Conservation (phyloP, 1,140 invertebrate genomes). For the Drosophila bipectinata region DNA sequence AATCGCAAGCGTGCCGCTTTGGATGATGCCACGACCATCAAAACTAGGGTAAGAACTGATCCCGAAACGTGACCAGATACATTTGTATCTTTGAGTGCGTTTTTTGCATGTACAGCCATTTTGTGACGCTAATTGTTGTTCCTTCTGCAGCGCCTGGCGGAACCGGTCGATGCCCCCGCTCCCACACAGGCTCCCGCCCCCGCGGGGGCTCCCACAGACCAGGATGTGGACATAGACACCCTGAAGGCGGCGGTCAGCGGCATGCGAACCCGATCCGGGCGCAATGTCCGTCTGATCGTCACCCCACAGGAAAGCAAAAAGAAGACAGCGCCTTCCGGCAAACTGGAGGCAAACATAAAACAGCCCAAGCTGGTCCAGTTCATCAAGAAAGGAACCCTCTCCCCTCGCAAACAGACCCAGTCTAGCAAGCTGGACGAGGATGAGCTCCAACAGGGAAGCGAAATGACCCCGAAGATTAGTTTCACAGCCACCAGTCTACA, state of each 20-base stretch:
- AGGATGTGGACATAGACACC: slow-evolving; percentile 68
- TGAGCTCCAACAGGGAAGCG: slow-evolving; percentile 33
- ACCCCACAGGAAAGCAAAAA: slow-evolving; percentile 41
- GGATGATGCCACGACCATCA: slow-evolving; percentile 87
- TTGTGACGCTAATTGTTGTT: slow-evolving; percentile 11
- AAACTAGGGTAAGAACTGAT: slow-evolving; percentile 85
- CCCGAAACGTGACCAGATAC: slow-evolving; percentile 46
- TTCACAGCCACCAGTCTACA: slow-evolving; percentile 46
- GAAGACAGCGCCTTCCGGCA: slow-evolving; percentile 39
- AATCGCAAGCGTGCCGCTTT: slow-evolving; percentile 88
- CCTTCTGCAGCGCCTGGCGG: slow-evolving; percentile 59
- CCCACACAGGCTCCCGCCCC: slow-evolving; percentile 16
- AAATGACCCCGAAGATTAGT: slow-evolving; percentile 59
- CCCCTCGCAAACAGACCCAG: slow-evolving; percentile 65
- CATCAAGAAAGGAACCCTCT: slow-evolving; percentile 71
- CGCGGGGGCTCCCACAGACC: slow-evolving; percentile 16
- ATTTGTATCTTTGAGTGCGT: slow-evolving; percentile 30
- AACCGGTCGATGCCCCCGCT: slow-evolving; percentile 44
- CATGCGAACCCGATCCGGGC: slow-evolving; percentile 73
- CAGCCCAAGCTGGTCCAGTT: slow-evolving; percentile 80
- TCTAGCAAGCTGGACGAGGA: slow-evolving; percentile 35
- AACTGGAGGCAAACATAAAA: slow-evolving; percentile 60
- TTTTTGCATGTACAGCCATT: slow-evolving; percentile 48
- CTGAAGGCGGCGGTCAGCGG: slow-evolving; percentile 58
- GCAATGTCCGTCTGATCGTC: slow-evolving; percentile 71